Evolutionary conservation across 2,113 vertebrate genomes (phyloP).

Genomic region (Rhineura floridana): DNA sequence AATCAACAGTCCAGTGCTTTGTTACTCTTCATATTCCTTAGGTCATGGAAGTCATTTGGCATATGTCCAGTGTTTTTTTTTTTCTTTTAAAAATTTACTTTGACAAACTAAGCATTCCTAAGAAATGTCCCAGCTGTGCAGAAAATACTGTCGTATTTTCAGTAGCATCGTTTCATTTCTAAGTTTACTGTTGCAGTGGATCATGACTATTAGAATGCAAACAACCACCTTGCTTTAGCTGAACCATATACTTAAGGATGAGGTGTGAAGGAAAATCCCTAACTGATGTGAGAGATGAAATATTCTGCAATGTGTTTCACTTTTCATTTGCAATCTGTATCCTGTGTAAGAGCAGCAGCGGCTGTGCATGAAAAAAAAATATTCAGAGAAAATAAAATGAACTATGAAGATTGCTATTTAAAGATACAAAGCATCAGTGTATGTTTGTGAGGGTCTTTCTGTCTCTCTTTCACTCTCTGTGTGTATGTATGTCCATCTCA

Average conservation of each 20-base stretch:
- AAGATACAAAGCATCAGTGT: conserved; percentile 9
- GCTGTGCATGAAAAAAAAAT: neutral
- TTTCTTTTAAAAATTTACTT: too few species aligned
- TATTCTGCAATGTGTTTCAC: conserved; percentile 21
- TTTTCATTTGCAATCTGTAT: conserved; percentile 21
- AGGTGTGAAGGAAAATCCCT: neutral
- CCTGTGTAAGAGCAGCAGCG: rapidly evolving
- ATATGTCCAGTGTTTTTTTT: too few species aligned
- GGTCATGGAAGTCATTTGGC: too few species aligned
- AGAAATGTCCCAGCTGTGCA: too few species aligned
- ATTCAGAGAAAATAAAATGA: conserved; percentile 10
- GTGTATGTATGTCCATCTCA: neutral
- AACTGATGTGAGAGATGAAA: neutral
- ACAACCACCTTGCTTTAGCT: neutral
- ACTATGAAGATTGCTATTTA: neutral
- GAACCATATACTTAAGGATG: conserved; percentile 6
- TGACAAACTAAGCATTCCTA: neutral
- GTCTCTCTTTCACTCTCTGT: neutral
- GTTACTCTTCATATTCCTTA: neutral
- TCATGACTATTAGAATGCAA: neutral
- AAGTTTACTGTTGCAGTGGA: neutral
- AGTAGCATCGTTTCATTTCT: too few species aligned
- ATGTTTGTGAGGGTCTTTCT: too few species aligned
- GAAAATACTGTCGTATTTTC: too few species aligned
- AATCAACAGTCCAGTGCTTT: neutral